Evolutionary conservation across 2,113 vertebrate genomes (phyloP).

Genomic region (Rhinichthys klamathensis): DNA sequence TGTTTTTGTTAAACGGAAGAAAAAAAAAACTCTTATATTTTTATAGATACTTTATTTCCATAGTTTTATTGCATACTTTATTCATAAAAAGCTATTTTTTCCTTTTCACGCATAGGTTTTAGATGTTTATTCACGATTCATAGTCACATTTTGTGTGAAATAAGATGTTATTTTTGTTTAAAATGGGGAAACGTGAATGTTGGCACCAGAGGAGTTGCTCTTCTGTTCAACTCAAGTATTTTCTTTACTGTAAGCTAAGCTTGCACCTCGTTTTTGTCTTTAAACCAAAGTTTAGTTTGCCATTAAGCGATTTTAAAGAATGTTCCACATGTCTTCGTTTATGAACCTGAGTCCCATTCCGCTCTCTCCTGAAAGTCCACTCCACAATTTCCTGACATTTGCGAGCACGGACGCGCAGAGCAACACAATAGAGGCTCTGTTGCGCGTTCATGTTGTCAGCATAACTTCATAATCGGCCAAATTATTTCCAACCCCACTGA

Average conservation of each 20-base stretch:
- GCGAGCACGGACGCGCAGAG: constrained; percentile 60
- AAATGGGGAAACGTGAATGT: constrained; percentile 66
- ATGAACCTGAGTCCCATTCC: constrained; percentile 53
- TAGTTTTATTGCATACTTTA: constrained; percentile 78
- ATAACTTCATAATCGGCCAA: constrained; percentile 74
- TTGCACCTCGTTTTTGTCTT: constrained; percentile 71
- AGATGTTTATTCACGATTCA: constrained; percentile 64
- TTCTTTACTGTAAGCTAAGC: constrained; percentile 74
- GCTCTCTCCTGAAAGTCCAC: constrained; percentile 65
- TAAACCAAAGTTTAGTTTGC: constrained; percentile 83
- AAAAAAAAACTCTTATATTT: constrained; percentile 80
- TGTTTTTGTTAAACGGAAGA: constrained; percentile 54
- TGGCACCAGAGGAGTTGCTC: constrained; percentile 68
- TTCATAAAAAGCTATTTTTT: constrained; percentile 68
- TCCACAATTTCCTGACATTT: constrained; percentile 73
- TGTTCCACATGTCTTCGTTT: constrained; percentile 69
- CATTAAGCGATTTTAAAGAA: constrained; percentile 75
- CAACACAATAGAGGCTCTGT: constrained; percentile 78
- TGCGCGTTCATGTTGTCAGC: constrained; percentile 65
- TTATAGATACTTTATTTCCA: constrained; percentile 82
- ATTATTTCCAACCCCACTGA: constrained; percentile 61
- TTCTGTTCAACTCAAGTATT: constrained; percentile 75
- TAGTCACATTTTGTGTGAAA: constrained; percentile 67
- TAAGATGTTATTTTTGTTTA: constrained; percentile 64
- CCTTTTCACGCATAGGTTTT: constrained; percentile 68